Evolutionary conservation across 2,113 vertebrate genomes (phyloP).

Genomic region (Syngnathus floridae): DNA sequence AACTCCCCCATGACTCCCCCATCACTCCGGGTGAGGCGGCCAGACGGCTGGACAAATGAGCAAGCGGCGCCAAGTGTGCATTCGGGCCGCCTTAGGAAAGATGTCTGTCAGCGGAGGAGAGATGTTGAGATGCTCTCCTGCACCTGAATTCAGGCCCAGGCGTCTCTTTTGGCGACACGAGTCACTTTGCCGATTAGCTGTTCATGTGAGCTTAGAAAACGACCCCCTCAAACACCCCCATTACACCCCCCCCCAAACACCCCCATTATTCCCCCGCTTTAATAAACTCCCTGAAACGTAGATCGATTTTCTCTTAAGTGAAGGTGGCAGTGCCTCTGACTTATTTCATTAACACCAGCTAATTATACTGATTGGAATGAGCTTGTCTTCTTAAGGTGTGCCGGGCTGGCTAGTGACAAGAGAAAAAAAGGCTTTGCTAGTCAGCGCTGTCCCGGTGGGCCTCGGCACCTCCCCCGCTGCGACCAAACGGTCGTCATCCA

Average conservation of each 20-base stretch:
- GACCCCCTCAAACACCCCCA: constrained; percentile 23
- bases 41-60: constrained; percentile 81
- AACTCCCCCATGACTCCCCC: constrained; percentile 76
- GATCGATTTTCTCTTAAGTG: constrained; percentile 76
- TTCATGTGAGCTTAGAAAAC: constrained; percentile 48
- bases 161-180: background rate
- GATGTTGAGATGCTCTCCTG: background rate
- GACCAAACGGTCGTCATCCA: constrained; percentile 55
- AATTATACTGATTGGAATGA: constrained; percentile 78
- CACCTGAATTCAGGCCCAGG: constrained; percentile 10
- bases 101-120: constrained; percentile 53
- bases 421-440: constrained; percentile 35
- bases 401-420: constrained; percentile 13
- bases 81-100: constrained; percentile 57
- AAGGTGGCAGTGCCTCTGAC: constrained; percentile 74
- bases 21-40: constrained; percentile 77
- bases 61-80: constrained; percentile 50
- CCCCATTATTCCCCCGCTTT: constrained; percentile 69
- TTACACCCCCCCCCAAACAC: constrained; percentile 30
- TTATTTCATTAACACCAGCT: constrained; percentile 76
- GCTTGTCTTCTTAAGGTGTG: constrained; percentile 71
- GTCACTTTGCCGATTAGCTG: constrained; percentile 58
- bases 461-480: constrained; percentile 32
- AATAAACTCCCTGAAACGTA: constrained; percentile 75
- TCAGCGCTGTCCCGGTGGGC: background rate